Percentiles rank a stretch among this genome's conserved stretches.
Evolutionary conservation across 2,113 vertebrate species (phyloP).

Genomic region (Accipiter cooperii): DNA sequence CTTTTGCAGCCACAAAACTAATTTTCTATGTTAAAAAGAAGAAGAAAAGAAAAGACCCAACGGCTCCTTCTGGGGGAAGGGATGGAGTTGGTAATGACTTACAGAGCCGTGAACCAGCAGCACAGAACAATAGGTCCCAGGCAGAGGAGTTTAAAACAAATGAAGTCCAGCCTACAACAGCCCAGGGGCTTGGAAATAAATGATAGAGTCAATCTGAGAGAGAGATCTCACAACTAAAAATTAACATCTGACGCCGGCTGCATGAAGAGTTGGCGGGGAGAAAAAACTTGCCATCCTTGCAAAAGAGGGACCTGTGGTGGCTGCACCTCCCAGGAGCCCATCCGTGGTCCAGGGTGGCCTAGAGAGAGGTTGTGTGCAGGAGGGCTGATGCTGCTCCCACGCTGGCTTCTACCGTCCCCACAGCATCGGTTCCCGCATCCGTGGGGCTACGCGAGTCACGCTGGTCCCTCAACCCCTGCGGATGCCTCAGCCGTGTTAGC

Average conservation of each 20-base stretch:
- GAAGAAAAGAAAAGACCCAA: not conserved
- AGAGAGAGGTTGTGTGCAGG: not conserved
- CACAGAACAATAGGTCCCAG: not conserved
- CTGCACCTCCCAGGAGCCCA: not conserved
- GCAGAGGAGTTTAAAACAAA: not conserved
- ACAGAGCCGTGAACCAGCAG: not conserved
- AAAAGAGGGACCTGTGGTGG: not conserved
- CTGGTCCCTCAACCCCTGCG: not conserved
- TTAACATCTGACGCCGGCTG: not conserved
- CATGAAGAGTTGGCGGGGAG: not conserved
- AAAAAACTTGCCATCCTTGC: not conserved
- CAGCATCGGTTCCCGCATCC: accelerated
- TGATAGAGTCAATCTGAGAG: not conserved
- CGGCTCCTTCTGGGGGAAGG: not conserved
- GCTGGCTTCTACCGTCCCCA: too few relatives aligned
- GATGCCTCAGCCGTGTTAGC: not conserved
- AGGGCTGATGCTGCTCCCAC: not conserved
- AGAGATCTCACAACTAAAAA: not conserved
- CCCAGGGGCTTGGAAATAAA: not conserved
- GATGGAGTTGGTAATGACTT: not conserved
- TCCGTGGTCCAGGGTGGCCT: not conserved
- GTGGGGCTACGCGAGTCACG: accelerated
- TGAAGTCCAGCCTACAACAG: not conserved
- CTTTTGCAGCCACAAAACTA: not conserved
- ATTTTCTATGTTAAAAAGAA: not conserved